phyloP scores from a whole-genome alignment of 1,140 invertebrate genomes.

The Drosophila sechellia region DNA sequence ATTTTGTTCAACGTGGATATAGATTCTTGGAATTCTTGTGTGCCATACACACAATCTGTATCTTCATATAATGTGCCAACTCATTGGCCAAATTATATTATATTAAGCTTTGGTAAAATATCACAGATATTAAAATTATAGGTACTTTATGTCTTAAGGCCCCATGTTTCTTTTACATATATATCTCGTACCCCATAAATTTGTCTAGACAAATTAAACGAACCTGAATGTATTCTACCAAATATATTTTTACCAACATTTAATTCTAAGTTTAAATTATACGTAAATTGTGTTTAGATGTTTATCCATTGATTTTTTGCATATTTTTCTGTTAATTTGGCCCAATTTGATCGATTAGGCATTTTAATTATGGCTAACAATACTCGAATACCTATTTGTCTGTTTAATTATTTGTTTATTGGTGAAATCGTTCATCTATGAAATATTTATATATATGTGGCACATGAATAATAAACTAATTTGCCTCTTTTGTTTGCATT shows the following conservation, averaged over 20 bases:
- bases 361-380: slow-evolving; percentile 3
- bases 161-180: neutral
- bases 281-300: too few relatives aligned
- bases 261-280: too few relatives aligned
- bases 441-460: neutral
- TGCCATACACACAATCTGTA: neutral
- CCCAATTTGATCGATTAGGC: neutral
- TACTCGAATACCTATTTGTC: slow-evolving; percentile 15
- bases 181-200: neutral
- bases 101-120: slow-evolving; percentile 3
- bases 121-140: neutral
- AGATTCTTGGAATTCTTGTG: neutral
- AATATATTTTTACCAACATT: too few relatives aligned
- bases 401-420: slow-evolving; percentile 30
- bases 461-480: slow-evolving; percentile 19
- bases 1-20: slow-evolving; percentile 1
- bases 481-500: slow-evolving; percentile 13
- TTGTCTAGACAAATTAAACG: slow-evolving; percentile 2
- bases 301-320: neutral
- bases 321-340: neutral
- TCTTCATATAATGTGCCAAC: slow-evolving; percentile 1
- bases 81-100: neutral
- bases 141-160: too few relatives aligned
- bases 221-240: neutral
- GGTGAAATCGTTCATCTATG: neutral